Base-by-base conservation (phyloP, 2,888 invertebrate genomes). In the Neoaliturus tenellus region DNA sequence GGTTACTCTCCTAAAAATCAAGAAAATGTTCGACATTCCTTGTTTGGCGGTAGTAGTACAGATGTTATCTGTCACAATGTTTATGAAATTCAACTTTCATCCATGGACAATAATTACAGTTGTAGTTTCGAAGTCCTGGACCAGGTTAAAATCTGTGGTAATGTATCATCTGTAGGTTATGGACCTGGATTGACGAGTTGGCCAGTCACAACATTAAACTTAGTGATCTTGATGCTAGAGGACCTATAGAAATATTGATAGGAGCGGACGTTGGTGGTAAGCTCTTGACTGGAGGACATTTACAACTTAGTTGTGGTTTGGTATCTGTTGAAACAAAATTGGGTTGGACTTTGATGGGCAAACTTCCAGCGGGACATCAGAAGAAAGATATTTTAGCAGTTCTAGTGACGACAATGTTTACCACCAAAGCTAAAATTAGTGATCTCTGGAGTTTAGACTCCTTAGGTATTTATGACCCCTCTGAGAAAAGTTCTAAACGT, bases 331-430 rank as follows among this genome's bases (percentile, higher is more conserved):
- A 75, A 23, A 75, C 75, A n/a, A 48, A 28, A 14, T 48, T 75
- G 28, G 75, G 75, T 35, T 75, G 75, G 48, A 75, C 75, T 3
- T 8, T 75, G 17, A 44, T 41, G 48, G 48, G 75, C 17, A 75
- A 75, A 48, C 10, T 75, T 25, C 44, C 75, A 44, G 2, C 1
- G 6, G 20, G 25, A 14, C 14, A 25, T n/a, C 2, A 48, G 6
- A 2, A 8, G n/a, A n/a, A 44, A 10, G 44, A 28, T 25, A 44
- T 6, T 39, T 5, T 41, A 25, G 12, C 25, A 20, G 3, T 48
- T 23, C 8, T 75, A 8, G 39, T 41, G 17, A 67, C 35, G 12
- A 17, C 25, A 17, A 28, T 75, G 44, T 75, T 75, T n/a, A 48
- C 31, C 25, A 75, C 41, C 6, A 31, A 48, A 20, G 41, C 4